These are phyloP conservation scores for Meleagris gallopavo DNA, from an alignment of 2,113 vertebrate genomes.

Conservation along the genomic window DNA sequence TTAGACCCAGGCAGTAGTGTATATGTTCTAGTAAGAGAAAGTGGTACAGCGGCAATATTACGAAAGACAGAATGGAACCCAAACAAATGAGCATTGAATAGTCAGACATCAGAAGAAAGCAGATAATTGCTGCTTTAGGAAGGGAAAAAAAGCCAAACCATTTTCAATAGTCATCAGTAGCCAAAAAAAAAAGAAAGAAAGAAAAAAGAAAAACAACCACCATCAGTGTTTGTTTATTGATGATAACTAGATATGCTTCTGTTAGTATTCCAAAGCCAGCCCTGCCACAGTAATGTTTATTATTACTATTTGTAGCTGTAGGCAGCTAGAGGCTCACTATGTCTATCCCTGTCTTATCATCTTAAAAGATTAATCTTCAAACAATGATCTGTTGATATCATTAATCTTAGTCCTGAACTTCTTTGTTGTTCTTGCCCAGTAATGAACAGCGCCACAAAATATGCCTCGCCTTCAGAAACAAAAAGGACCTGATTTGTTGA, in stretches of 20 bases:
- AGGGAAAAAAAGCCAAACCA: constrained; percentile 22
- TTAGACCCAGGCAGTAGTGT: constrained; percentile 54
- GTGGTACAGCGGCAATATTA: constrained; percentile 10
- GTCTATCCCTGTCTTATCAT: constrained; percentile 68
- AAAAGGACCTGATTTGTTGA: not conserved
- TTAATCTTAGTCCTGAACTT: constrained; percentile 66
- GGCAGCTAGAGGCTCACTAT: constrained; percentile 65
- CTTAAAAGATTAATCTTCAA: constrained; percentile 77
- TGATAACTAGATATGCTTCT: constrained; percentile 65
- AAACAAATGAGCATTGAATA: constrained; percentile 68
- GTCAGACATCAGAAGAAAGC: constrained; percentile 16
- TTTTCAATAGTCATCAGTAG: constrained; percentile 69
- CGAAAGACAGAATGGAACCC: constrained; percentile 40
- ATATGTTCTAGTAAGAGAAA: constrained; percentile 38
- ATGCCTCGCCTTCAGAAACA: constrained; percentile 36
- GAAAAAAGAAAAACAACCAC: constrained; percentile 56
- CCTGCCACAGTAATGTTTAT: constrained; percentile 60
- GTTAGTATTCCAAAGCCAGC: constrained; percentile 62
- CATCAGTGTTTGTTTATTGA: constrained; percentile 73
- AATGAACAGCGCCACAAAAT: constrained; percentile 39
- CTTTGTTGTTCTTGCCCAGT: constrained; percentile 46
- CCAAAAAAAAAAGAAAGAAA: constrained; percentile 57
- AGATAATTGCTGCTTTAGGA: constrained; percentile 54
- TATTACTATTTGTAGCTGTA: constrained; percentile 73
- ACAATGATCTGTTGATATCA: constrained; percentile 68